A percentile compares a stretch with the other conserved stretches of the same genome.
These are phyloP conservation scores for Limulus polyphemus DNA, from an alignment of 2,888 invertebrate species.

Conservation along the genomic window DNA sequence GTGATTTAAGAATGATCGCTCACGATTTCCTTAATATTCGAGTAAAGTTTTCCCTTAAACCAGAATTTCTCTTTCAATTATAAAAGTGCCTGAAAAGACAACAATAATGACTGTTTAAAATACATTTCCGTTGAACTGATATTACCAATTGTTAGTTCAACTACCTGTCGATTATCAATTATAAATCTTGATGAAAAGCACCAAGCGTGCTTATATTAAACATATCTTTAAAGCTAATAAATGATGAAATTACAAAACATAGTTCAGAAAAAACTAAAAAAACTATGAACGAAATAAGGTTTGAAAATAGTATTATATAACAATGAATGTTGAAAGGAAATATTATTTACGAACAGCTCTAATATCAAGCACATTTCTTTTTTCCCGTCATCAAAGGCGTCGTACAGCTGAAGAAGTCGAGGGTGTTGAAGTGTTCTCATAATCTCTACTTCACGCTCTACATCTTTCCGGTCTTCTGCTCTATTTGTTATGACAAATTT, in stretches of 20 bases:
- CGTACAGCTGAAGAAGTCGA: conserved; percentile 89
- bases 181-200: too few species aligned
- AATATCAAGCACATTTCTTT: conserved; percentile 86
- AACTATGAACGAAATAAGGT: not conserved
- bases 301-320: not conserved
- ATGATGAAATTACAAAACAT: not conserved
- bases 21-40: too few species aligned
- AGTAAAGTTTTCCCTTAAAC: too few species aligned
- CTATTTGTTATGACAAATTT: conserved; percentile 78
- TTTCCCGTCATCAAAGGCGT: conserved; percentile 72
- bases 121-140: too few species aligned
- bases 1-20: too few species aligned
- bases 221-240: not conserved
- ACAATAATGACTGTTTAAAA: too few species aligned
- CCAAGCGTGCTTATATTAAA: not conserved
- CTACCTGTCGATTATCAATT: too few species aligned
- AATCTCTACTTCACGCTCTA: conserved; percentile 90
- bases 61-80: too few species aligned
- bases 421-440: conserved; percentile 92
- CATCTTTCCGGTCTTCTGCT: conserved; percentile 76
- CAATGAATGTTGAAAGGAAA: not conserved
- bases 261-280: not conserved
- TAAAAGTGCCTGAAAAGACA: too few species aligned
- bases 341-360: conserved; percentile 69
- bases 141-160: too few species aligned